Percentiles rank a stretch among this genome's conserved stretches.
phyloP scores from a whole-genome alignment of 2,797 vertebrate genomes.

The Enteromius unitaeniatus region DNA sequence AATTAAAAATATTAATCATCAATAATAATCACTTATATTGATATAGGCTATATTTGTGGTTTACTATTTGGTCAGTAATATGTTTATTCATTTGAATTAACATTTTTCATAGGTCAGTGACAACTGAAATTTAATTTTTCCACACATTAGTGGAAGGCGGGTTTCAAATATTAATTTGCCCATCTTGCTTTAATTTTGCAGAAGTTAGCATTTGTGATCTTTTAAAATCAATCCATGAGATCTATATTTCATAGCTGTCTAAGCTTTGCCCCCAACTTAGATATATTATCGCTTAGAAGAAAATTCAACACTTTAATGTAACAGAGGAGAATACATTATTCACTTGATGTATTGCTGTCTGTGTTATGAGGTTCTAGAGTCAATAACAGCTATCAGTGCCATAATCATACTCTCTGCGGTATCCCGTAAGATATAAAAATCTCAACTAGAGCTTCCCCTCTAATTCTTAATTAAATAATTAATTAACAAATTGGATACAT shows the following conservation, averaged over 20 bases:
- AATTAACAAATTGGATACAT: slow-evolving; percentile 4
- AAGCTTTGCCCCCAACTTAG: slow-evolving; percentile 9
- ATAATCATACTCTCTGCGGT: background rate
- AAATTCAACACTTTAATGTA: slow-evolving; percentile 30
- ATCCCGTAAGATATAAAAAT: background rate
- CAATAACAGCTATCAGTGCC: slow-evolving; percentile 26
- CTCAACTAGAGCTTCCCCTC: background rate
- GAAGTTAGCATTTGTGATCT: slow-evolving; percentile 20
- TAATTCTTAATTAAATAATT: slow-evolving; percentile 7
- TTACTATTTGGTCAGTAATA: background rate
- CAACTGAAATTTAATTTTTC: background rate
- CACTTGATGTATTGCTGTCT: slow-evolving; percentile 11
- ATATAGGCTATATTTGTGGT: background rate
- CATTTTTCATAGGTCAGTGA: background rate
- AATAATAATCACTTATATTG: too few relatives aligned
- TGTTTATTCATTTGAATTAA: background rate
- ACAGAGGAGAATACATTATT: slow-evolving; percentile 42
- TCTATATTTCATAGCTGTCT: slow-evolving; percentile 42
- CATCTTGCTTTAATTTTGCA: slow-evolving; percentile 16
- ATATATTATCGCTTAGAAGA: slow-evolving; percentile 28
- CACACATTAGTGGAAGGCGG: background rate
- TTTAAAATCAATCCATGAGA: slow-evolving; percentile 24
- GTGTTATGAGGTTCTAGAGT: slow-evolving; percentile 13
- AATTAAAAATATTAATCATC: background rate
- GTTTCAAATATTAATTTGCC: background rate